Percentiles rank a stretch among this genome's conserved stretches.
Conservation (phyloP, 2,113 vertebrate species). For the Ctenodactylus gundi region DNA sequence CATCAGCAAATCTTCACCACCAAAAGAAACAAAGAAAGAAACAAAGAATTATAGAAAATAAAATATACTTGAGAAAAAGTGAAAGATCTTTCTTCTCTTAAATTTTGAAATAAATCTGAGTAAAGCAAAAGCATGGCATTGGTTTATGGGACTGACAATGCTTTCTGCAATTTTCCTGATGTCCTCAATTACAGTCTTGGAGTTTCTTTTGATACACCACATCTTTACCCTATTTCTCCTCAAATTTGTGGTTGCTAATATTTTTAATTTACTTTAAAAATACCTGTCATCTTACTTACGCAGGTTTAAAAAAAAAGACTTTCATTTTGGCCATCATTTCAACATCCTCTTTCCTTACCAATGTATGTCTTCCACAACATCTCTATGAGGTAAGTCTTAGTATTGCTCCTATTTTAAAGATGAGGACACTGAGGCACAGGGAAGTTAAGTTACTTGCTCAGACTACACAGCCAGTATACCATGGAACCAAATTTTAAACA, state of each 20-base stretch:
- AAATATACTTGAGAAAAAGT: background rate
- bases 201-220: conserved; percentile 31
- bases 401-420: background rate
- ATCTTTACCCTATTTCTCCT: background rate
- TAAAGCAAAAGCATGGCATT: background rate
- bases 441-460: background rate
- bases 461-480: background rate
- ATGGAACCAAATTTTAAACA: background rate
- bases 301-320: no score
- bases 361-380: background rate
- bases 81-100: background rate
- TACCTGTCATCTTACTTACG: conserved; percentile 15
- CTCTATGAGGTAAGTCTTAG: background rate
- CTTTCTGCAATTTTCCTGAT: conserved; percentile 37
- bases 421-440: background rate
- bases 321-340: background rate
- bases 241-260: conserved; percentile 47
- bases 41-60: background rate
- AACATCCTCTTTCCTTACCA: conserved; percentile 5
- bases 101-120: background rate
- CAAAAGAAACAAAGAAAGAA: background rate
- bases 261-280: conserved; percentile 54
- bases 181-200: conserved; percentile 35
- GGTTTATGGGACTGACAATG: background rate
- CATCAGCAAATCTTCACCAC: background rate